Evolutionary conservation across 2,888 invertebrate genomes (phyloP), one percentile per base, ranked within the genome.

Genomic region (Pyrochroa serraticornis): DNA sequence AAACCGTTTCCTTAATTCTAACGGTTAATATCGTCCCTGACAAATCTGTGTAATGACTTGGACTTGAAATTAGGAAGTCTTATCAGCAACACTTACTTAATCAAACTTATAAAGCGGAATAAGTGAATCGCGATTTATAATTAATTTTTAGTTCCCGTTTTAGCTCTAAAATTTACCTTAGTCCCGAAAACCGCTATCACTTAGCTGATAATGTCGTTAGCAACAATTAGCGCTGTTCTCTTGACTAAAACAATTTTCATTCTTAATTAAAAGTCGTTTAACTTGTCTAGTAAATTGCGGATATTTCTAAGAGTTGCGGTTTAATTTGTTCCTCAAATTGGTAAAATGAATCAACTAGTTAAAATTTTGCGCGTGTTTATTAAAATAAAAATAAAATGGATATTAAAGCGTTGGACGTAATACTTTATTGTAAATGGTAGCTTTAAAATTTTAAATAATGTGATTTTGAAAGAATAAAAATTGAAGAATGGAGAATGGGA

Each of bases 181-280:
- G 39, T 44, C 60, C 43, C 50, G 58, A 47, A 53, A 60, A 63
- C 63, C 65, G 51, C 65, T 44, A 60, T 64, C 60, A 65, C 62
- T 66, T 64, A 54, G 54, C 61, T 63, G 69, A 70, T 70, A 70
- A 70, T 65, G 63, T 70, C 67, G 67, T 71, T 71, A 68, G 68
- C 65, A 62, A 66, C 69, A 69, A 62, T 64, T 67, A 63, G 59
- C 61, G 38, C 57, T 58, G 63, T 54, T 57, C 53, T 39, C 46
- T 50, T 37, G 50, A 58, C 59, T 53, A 42, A 54, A 63, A 62
- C 62, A 58, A 62, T 60, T 67, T 67, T 51, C 64, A 64, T 65
- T 63, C 49, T 50, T 56, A 67, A 66, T 67, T 66, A 64, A 64
- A 65, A 64, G 58, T 59, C 59, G 49, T 45, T 64, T 60, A 53